Percentiles rank a stretch among this genome's conserved stretches.
Evolutionary conservation across 2,888 invertebrate genomes (phyloP).

Genomic region (Opisthograptis luteolata): DNA sequence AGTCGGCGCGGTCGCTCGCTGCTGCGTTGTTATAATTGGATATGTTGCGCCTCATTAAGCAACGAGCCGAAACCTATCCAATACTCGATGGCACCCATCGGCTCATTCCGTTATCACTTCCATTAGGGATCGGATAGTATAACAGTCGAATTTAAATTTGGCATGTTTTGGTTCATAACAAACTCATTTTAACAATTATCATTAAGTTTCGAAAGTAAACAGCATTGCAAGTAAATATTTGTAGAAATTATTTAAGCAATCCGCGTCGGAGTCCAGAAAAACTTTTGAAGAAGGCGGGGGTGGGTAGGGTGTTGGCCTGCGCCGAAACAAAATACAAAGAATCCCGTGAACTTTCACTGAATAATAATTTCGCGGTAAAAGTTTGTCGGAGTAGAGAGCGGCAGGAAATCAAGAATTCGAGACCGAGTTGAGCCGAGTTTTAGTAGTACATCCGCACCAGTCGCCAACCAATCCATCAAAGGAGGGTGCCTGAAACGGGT

Average conservation of each 20-base stretch:
- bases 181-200: not conserved
- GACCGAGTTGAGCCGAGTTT: slow-evolving; percentile 73
- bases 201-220: slow-evolving; percentile 25
- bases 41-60: slow-evolving; percentile 62
- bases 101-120: slow-evolving; percentile 44
- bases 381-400: slow-evolving; percentile 63
- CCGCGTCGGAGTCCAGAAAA: slow-evolving; percentile 53
- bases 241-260: slow-evolving; percentile 48
- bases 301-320: slow-evolving; percentile 30
- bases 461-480: slow-evolving; percentile 84
- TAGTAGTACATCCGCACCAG: slow-evolving; percentile 79
- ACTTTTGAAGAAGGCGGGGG: slow-evolving; percentile 52
- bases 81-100: slow-evolving; percentile 49
- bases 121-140: slow-evolving; percentile 36
- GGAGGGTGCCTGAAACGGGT: slow-evolving; percentile 78
- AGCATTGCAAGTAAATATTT: slow-evolving; percentile 22
- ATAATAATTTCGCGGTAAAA: slow-evolving; percentile 77
- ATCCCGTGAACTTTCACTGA: slow-evolving; percentile 76
- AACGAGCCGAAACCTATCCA: slow-evolving; percentile 63
- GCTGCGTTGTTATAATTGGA: slow-evolving; percentile 63
- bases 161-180: not conserved
- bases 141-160: not conserved
- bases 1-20: slow-evolving; percentile 38
- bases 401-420: slow-evolving; percentile 75
- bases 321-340: slow-evolving; percentile 70